Base-by-base conservation (phyloP, 2,797 vertebrate species). In the Pampus argenteus region DNA sequence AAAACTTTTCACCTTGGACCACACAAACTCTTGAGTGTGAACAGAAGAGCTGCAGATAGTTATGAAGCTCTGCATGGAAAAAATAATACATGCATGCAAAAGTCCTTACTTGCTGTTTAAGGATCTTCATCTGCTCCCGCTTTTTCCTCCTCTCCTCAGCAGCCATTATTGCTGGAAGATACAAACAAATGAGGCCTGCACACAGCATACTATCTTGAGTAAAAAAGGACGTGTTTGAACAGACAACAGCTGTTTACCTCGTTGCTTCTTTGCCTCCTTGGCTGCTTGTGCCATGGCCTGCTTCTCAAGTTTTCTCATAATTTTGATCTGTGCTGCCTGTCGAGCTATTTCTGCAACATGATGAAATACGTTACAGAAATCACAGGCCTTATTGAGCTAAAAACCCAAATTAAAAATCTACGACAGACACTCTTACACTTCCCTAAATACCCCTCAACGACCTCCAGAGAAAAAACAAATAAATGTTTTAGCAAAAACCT, bases 271-370 rank as follows among this genome's bases (percentile, higher is more conserved):
- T 0, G 96, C 97, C 91, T 98, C 97, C 92, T 98, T 99, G 67
- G 96, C 96, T 47, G 96, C 97, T 76, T 95, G 95, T 0, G 95
- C 96, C 86, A 97, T 94, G 38, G 97, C 97, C 79, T 98, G 97
- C 72, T 96, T 98, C 91, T 98, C 96, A 68, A 98, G 94, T 89
- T 97, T 98, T 82, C 96, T 95, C 87, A 97, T 94, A 86, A 98
- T 93, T 90, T 99, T 99, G 86, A 99, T 97, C 86, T 98, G 96
- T 74, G 97, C 96, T 72, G 96, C 97, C 92, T 98, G 97, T 71
- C 96, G 96, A 45, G 97, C 97, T 81, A 98, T 97, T 95, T 98
- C 97, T 99, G 92, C 88, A 89, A 94, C 47, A 85, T 38, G 81
- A 71, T 56, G 40, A 72, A 54, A 80, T 42, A 2, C 10, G 28